Base-by-base conservation (phyloP, 2,113 vertebrate species). In the Halichoerus grypus region DNA sequence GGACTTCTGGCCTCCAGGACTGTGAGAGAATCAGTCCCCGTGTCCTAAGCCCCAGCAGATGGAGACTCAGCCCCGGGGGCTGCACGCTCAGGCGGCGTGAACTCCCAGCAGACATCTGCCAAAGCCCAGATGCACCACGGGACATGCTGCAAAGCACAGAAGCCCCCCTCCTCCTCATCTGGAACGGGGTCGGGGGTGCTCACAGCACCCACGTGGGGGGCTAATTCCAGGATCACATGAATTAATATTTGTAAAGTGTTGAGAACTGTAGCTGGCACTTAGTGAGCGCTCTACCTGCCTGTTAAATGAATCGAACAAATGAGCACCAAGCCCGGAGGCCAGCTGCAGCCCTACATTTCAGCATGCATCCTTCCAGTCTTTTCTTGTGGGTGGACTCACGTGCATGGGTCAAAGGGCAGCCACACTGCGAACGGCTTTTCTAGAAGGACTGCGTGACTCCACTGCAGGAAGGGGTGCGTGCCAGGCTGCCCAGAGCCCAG, bases 61-160 rank as follows among this genome's bases (percentile, higher is more conserved):
- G 5, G 76, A 53, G 46, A 51, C 76, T 51, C 8, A 9, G 49
- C 49, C 46, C 9, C 0, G 1, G 46, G 46, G 49, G 28, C 7
- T 4, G 9, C 10, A 76, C 7, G 5, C 76, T 79, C 76, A 7
- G 28, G 46, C 8, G 0, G 36, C 15, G 46, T 18, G 46, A 51
- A 46, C 46, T 21, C 28, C 42, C 2, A 22, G 77, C 51, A 7
- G 5, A n/a, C 18, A 24, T 11, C 1, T 0, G 4, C 22, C 39
- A 28, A 26, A 28, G 39, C 24, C 42, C 21, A 1, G 39, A 22
- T 15, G 42, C 1, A 1, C 49, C 79, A 4, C 3, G 0, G 19
- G 33, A 36, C 19, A 57, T 3, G 12, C 1, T 0, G 12, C 33
- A 8, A 13, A 22, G 51, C 33, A 8, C 3, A 6, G 79, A 42